These are phyloP conservation scores for Rhinopomastus cyanomelas DNA, from an alignment of 2,113 vertebrate genomes.

Conservation along the genomic window DNA sequence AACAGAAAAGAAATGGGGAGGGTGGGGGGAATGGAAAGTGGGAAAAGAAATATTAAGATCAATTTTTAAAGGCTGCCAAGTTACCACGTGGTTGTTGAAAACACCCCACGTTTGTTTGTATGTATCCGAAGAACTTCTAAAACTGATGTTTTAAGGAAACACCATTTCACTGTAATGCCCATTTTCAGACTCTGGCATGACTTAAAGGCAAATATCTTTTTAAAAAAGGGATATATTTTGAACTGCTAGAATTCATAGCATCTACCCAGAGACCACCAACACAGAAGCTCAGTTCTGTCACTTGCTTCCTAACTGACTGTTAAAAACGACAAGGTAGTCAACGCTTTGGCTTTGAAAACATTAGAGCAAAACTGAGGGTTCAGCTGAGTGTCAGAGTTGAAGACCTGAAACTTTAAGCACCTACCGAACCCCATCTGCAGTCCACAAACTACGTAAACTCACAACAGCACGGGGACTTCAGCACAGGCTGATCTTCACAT, in stretches of 20 bases:
- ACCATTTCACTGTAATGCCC: not conserved
- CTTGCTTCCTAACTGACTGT: not conserved
- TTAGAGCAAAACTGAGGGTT: not conserved
- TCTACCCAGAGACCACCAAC: not conserved
- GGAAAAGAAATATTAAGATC: not conserved
- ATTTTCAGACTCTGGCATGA: not conserved
- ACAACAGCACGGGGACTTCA: not conserved
- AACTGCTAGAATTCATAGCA: not conserved
- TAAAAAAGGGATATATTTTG: not conserved
- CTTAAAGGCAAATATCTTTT: not conserved
- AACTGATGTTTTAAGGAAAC: not conserved
- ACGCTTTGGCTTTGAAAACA: not conserved
- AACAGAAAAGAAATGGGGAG: not conserved
- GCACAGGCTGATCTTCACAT: not conserved
- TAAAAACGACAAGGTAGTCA: not conserved
- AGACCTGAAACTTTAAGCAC: not conserved
- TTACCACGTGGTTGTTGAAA: not conserved
- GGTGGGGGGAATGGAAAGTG: not conserved
- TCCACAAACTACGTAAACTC: not conserved
- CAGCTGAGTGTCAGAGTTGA: not conserved
- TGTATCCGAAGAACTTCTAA: not conserved
- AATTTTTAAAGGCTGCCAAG: not conserved
- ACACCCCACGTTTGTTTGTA: not conserved
- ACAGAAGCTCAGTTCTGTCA: not conserved
- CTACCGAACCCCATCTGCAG: not conserved